These are phyloP conservation scores for Acipenser oxyrinchus DNA, from an alignment of 2,797 vertebrate genomes.

Conservation along the genomic window DNA sequence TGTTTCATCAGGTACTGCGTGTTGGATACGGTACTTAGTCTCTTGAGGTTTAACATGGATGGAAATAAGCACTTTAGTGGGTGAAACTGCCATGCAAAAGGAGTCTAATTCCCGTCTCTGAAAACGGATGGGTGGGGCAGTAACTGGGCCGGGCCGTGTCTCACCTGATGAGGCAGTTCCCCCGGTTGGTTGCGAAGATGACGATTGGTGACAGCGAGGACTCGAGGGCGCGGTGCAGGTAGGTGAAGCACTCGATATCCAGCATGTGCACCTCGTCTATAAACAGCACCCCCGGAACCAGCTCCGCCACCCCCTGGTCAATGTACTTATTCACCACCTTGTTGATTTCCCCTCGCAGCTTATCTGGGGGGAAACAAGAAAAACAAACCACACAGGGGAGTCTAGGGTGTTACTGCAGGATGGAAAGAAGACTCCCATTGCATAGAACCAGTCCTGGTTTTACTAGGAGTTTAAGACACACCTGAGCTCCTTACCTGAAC, in stretches of 20 bases:
- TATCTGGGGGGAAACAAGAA: slow-evolving; percentile 58
- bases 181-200: slow-evolving; percentile 94
- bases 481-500: no score
- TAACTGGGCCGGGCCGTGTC: background rate
- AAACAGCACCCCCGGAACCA: slow-evolving; percentile 92
- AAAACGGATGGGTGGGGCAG: no score
- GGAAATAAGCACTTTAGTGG: no score
- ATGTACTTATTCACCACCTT: slow-evolving; percentile 99
- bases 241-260: slow-evolving; percentile 97
- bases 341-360: slow-evolving; percentile 92
- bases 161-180: slow-evolving; percentile 90
- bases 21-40: no score
- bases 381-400: background rate
- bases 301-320: slow-evolving; percentile 91
- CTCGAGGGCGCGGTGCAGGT: slow-evolving; percentile 88
- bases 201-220: slow-evolving; percentile 94
- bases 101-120: no score
- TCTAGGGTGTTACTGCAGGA: no score
- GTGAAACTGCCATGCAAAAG: no score
- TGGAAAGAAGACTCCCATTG: background rate
- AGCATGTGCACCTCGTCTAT: slow-evolving; percentile 98
- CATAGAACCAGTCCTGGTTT: background rate
- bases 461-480: no score
- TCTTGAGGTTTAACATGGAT: no score
- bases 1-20: no score